Conservation (phyloP, 2,888 invertebrate species). For the Ichneumoninae sp. region DNA sequence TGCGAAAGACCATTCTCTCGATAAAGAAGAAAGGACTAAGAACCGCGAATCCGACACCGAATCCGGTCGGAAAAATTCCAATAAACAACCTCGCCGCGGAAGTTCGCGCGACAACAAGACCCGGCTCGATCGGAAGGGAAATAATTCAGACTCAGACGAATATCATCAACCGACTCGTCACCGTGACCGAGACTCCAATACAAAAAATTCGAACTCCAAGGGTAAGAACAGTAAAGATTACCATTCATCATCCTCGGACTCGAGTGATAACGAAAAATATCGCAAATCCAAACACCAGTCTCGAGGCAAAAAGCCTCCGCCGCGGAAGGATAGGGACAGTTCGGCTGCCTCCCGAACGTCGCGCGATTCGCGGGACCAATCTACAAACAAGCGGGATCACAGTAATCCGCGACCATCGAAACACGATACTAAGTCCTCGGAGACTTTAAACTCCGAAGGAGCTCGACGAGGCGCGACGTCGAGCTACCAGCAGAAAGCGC, state of each 20-base stretch:
- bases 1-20: neutral
- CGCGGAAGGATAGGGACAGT: no score
- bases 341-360: neutral
- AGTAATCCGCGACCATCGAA: no score
- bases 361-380: neutral
- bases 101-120: no score
- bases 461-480: constrained; percentile 27
- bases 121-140: no score
- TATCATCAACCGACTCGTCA: neutral
- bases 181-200: neutral
- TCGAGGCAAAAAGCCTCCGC: neutral
- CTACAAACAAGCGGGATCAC: neutral
- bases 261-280: no score
- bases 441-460: constrained; percentile 15
- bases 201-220: no score
- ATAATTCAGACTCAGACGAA: neutral
- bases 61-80: neutral
- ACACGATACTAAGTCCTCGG: neutral
- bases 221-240: no score
- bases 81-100: no score
- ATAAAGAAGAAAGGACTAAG: neutral
- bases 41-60: neutral
- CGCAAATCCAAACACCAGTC: no score
- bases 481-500: constrained; percentile 7
- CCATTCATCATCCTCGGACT: no score